Evolutionary conservation across 2,888 invertebrate genomes (phyloP).

Genomic region (Pseudococcus jackbeardsleyi): DNA sequence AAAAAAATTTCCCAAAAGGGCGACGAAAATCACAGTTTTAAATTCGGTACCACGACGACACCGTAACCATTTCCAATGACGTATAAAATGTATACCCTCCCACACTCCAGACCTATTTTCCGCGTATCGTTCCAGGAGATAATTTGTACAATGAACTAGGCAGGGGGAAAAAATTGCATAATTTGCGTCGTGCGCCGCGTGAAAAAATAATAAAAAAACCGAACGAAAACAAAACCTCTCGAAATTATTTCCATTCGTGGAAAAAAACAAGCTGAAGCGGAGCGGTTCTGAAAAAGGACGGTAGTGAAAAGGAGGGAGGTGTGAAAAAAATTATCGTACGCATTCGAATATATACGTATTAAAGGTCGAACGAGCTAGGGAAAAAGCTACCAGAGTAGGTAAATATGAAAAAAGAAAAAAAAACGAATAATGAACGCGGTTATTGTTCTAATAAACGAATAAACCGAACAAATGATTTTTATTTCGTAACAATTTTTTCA

Average conservation of each 20-base stretch:
- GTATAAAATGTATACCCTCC: not conserved
- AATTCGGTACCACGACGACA: not conserved
- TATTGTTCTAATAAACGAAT: slow-evolving; percentile 10
- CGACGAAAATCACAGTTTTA: not conserved
- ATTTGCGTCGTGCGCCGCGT: not conserved
- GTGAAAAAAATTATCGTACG: not conserved
- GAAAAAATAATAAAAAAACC: not conserved
- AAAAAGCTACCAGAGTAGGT: not conserved
- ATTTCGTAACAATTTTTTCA: not conserved
- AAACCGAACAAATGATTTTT: slow-evolving; percentile 16
- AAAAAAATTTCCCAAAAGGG: not conserved
- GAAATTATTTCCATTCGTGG: not conserved
- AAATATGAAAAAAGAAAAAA: not conserved
- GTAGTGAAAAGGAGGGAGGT: not conserved
- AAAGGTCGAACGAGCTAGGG: not conserved
- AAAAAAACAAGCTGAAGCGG: not conserved
- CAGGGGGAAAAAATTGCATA: not conserved
- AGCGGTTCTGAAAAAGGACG: not conserved
- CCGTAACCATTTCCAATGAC: not conserved
- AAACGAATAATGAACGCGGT: not conserved
- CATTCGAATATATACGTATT: not conserved
- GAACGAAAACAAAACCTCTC: not conserved
- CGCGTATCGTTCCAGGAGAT: not conserved
- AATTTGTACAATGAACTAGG: not conserved
- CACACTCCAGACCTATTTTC: not conserved